Evolutionary conservation across 2,797 vertebrate genomes (phyloP).

Genomic region (Channallabes apus): DNA sequence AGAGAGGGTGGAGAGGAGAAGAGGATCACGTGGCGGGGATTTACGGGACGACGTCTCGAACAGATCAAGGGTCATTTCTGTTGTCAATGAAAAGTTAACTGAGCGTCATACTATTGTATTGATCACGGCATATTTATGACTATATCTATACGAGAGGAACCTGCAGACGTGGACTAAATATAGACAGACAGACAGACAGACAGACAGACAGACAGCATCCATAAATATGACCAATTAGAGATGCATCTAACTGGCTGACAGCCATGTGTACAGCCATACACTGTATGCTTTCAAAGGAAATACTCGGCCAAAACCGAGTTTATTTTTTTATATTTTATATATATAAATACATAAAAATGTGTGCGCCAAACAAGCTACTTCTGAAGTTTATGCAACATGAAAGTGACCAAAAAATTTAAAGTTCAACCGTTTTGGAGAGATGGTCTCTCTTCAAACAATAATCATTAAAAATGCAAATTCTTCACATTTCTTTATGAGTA

Average conservation of each 20-base stretch:
- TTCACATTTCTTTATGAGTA: too few relatives aligned
- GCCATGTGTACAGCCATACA: too few relatives aligned
- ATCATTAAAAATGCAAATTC: too few relatives aligned
- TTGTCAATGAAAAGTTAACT: conserved; percentile 12
- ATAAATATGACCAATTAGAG: background rate
- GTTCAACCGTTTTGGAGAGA: too few relatives aligned
- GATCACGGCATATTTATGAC: conserved; percentile 18
- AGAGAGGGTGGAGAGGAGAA: conserved; percentile 9
- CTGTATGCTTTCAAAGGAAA: background rate
- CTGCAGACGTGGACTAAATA: background rate
- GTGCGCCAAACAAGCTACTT: too few relatives aligned
- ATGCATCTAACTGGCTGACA: background rate
- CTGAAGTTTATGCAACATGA: too few relatives aligned
- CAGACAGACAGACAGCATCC: background rate
- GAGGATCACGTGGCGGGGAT: background rate
- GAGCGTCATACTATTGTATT: background rate
- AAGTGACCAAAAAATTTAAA: too few relatives aligned
- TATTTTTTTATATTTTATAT: too few relatives aligned
- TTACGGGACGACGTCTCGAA: background rate
- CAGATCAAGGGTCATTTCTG: conserved; percentile 30
- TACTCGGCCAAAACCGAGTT: too few relatives aligned
- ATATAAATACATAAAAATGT: too few relatives aligned
- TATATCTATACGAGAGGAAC: background rate
- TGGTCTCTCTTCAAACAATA: too few relatives aligned
- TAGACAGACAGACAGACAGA: background rate